Conservation (phyloP, 2,888 invertebrate genomes). For the Sesamia inferens region DNA sequence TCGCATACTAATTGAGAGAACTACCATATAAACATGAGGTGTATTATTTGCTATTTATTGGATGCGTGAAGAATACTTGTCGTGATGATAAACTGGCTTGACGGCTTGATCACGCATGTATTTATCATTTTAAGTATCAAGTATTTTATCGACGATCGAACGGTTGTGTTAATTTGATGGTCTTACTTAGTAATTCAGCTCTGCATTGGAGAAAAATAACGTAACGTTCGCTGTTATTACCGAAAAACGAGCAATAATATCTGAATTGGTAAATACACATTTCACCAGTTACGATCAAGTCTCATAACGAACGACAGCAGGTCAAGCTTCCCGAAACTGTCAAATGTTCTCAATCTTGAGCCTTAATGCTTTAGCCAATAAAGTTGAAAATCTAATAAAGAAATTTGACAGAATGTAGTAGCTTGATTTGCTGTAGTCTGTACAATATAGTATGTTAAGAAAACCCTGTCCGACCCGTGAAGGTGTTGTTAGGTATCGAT, state of each 20-base stretch:
- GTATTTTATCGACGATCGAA: conserved; percentile 6
- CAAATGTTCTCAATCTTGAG: too few species aligned
- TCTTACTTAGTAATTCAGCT: neutral
- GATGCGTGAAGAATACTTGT: conserved; percentile 51
- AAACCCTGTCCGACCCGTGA: too few species aligned
- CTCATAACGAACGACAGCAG: too few species aligned
- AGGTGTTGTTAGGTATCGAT: too few species aligned
- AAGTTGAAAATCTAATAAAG: too few species aligned
- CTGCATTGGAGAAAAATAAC: neutral
- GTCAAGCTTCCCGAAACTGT: too few species aligned
- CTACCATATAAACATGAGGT: conserved; percentile 54
- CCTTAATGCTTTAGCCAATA: too few species aligned
- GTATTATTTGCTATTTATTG: conserved; percentile 49
- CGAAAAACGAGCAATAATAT: too few species aligned
- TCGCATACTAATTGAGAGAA: conserved; percentile 55
- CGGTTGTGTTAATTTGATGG: neutral
- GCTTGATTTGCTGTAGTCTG: too few species aligned
- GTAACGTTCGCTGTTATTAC: neutral
- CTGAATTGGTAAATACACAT: neutral
- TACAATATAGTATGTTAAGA: too few species aligned
- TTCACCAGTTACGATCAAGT: neutral
- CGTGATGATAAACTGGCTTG: conserved; percentile 36
- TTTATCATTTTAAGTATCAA: conserved; percentile 10
- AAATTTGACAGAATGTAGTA: too few species aligned
- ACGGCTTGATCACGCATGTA: conserved; percentile 48